Conservation (phyloP, 1,140 invertebrate species). For the Olivierus martensii region DNA sequence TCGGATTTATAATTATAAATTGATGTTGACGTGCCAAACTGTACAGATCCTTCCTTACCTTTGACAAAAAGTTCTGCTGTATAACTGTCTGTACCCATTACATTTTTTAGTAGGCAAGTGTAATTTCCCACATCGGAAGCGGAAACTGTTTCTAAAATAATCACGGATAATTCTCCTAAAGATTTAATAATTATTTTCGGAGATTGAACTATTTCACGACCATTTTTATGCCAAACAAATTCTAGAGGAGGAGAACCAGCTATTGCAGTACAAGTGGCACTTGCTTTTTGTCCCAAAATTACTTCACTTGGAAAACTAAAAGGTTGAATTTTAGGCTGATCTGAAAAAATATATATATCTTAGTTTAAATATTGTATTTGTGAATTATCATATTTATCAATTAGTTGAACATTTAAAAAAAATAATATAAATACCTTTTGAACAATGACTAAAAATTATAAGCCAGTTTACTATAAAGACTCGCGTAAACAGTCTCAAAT, state of each 20-base stretch:
- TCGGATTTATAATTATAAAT: neutral
- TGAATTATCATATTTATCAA: no score
- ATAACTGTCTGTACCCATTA: constrained; percentile 17
- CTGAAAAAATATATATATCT: constrained; percentile 2
- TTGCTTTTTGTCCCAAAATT: constrained; percentile 10
- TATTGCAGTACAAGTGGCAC: constrained; percentile 4
- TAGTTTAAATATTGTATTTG: no score
- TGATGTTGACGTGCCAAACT: neutral
- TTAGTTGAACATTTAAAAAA: no score
- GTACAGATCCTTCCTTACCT: constrained; percentile 2
- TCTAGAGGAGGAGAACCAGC: constrained; percentile 3
- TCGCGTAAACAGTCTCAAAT: neutral
- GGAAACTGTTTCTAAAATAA: constrained; percentile 5
- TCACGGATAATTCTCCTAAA: constrained; percentile 3
- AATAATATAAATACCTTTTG: no score
- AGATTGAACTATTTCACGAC: neutral
- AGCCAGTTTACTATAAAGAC: neutral
- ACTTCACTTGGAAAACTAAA: constrained; percentile 9
- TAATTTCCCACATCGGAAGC: constrained; percentile 23
- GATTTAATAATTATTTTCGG: neutral
- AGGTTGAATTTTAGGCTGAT: constrained; percentile 6
- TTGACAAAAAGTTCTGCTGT: constrained; percentile 12
- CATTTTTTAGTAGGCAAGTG: constrained; percentile 23
- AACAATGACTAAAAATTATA: neutral
- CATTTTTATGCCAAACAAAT: constrained; percentile 11